Evolutionary conservation across 2,797 vertebrate species (phyloP).

Genomic region (Cheirogaleus major): DNA sequence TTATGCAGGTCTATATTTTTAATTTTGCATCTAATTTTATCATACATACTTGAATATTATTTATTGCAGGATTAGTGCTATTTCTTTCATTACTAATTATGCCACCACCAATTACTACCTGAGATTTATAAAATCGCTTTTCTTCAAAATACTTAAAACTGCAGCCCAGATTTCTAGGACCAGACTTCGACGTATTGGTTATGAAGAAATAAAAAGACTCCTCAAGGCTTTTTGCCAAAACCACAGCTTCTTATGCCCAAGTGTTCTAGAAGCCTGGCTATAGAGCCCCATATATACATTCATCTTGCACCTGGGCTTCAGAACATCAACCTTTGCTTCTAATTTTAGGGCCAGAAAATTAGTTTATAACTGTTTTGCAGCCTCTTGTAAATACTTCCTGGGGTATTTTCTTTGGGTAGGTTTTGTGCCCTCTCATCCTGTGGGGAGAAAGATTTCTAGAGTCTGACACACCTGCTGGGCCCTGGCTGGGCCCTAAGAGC

Average conservation of each 20-base stretch:
- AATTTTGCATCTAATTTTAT: conserved; percentile 18
- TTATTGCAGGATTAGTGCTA: not conserved
- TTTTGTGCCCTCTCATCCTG: conserved; percentile 63
- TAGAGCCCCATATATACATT: not conserved
- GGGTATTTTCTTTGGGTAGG: conserved; percentile 57
- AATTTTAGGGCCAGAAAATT: conserved; percentile 47
- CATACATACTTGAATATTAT: not conserved
- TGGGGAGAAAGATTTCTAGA: conserved; percentile 45
- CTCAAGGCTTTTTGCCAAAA: conserved; percentile 6
- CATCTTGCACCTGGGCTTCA: not conserved
- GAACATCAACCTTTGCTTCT: not conserved
- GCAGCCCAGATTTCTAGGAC: not conserved
- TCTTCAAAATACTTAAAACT: not conserved
- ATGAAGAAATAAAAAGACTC: conserved; percentile 22
- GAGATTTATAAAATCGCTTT: not conserved
- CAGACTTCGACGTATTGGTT: not conserved
- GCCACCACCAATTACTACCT: not conserved
- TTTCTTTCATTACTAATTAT: conserved; percentile 27
- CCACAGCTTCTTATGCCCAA: not conserved
- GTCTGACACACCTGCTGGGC: not conserved
- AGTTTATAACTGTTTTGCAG: conserved; percentile 65
- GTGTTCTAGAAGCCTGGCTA: not conserved
- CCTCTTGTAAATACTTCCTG: conserved; percentile 46
- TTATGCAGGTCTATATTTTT: not conserved
- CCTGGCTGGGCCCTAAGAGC: not conserved